phyloP scores from a whole-genome alignment of 2,113 vertebrate genomes.

The Physeter macrocephalus region DNA sequence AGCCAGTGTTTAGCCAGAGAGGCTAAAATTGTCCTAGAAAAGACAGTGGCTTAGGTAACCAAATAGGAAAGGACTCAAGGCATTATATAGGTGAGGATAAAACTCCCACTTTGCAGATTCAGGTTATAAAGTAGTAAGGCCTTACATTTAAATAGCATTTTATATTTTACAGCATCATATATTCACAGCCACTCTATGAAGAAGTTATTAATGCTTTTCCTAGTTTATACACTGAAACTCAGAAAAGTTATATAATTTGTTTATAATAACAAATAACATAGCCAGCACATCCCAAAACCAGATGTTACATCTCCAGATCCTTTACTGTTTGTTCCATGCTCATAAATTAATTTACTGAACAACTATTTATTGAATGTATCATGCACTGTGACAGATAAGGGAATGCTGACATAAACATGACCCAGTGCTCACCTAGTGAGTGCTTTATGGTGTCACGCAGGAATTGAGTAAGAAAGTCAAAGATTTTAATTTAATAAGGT shows the following conservation, averaged over 20 bases:
- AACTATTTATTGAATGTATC: neutral
- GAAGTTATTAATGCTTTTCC: constrained; percentile 13
- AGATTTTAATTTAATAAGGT: constrained; percentile 32
- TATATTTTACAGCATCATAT: neutral
- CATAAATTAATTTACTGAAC: neutral
- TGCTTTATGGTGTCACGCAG: neutral
- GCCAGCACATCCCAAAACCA: neutral
- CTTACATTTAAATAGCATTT: constrained; percentile 3
- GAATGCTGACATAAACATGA: constrained; percentile 9
- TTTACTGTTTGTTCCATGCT: neutral
- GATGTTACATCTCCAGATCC: neutral
- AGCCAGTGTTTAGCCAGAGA: neutral
- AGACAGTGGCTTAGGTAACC: neutral
- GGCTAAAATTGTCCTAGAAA: neutral
- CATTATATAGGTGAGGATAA: neutral
- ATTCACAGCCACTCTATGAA: neutral
- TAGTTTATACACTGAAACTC: neutral
- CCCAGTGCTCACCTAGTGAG: neutral
- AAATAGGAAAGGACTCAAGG: neutral
- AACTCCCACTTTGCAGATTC: neutral
- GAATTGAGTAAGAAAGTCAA: neutral
- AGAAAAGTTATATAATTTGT: constrained; percentile 20
- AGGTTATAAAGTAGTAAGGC: neutral
- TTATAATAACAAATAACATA: neutral
- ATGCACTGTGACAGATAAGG: neutral